A percentile compares a stretch with the other conserved stretches of the same genome.
Conservation (phyloP, 2,797 vertebrate genomes). For the Halcyon chelicuti region DNA sequence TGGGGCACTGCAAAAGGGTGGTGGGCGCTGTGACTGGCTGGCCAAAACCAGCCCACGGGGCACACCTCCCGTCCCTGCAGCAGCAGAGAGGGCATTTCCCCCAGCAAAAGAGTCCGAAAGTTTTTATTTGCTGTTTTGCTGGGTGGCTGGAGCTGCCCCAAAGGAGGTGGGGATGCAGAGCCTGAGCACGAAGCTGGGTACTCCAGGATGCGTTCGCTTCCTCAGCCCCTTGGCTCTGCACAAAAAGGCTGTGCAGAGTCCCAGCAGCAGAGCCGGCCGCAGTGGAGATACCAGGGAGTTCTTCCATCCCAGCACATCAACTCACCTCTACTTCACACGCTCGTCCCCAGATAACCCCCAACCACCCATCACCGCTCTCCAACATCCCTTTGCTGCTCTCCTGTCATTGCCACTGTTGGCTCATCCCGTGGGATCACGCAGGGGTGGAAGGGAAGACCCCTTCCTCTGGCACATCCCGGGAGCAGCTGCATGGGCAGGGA, state of each 20-base stretch:
- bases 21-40: neutral
- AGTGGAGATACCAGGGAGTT: accelerated
- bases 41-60: neutral
- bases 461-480: neutral
- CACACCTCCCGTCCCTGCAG: neutral
- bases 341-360: neutral
- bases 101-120: neutral
- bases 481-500: neutral
- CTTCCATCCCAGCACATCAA: neutral
- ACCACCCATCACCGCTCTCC: neutral
- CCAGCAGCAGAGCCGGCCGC: neutral
- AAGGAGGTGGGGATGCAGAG: neutral
- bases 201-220: neutral
- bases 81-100: neutral
- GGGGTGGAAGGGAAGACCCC: neutral
- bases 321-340: accelerated
- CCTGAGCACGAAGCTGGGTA: neutral
- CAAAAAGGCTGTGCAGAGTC: neutral
- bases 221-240: neutral
- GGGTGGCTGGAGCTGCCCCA: neutral
- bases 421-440: neutral
- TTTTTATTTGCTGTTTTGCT: neutral
- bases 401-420: neutral
- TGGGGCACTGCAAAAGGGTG: neutral
- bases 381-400: neutral